Percentiles rank a stretch among this genome's conserved stretches.
phyloP scores from a whole-genome alignment of 2,888 invertebrate species.

The Formica aserva region DNA sequence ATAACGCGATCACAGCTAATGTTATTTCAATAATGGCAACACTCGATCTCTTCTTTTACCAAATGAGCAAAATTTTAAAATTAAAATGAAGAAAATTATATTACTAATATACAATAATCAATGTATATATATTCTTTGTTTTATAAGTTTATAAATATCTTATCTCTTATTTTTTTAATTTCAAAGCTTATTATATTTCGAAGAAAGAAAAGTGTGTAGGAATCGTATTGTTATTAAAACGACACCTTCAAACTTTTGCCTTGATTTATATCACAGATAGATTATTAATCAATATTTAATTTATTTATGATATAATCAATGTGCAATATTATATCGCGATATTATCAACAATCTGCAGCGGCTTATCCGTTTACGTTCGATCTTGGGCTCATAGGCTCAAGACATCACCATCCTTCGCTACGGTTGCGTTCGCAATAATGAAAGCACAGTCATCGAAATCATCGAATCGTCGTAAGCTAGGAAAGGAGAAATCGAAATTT shows the following conservation, averaged over 20 bases:
- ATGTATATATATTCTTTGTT: not conserved
- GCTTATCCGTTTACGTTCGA: not conserved
- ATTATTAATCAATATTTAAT: constrained; percentile 30
- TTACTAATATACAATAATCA: not conserved
- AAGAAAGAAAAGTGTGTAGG: not conserved
- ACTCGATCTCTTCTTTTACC: not conserved
- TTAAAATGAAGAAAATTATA: not conserved
- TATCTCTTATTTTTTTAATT: not conserved
- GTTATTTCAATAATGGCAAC: constrained; percentile 19
- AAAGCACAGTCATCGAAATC: constrained; percentile 38
- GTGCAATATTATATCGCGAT: constrained; percentile 19
- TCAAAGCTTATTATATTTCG: not conserved
- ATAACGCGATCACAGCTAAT: not conserved
- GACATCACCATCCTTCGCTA: constrained; percentile 8
- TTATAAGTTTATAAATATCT: not conserved
- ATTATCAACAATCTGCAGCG: constrained; percentile 17
- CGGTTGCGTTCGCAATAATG: constrained; percentile 33
- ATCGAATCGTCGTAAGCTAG: constrained; percentile 52
- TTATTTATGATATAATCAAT: constrained; percentile 31
- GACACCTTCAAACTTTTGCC: not conserved
- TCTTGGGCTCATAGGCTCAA: not conserved
- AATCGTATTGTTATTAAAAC: constrained; percentile 9
- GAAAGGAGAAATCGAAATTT: constrained; percentile 53
- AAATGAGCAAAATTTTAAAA: not conserved
- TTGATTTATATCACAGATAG: not conserved